Evolutionary conservation across 1,140 invertebrate genomes (phyloP), one percentile per base, ranked within the genome.

Genomic region (Carposina sasakii): DNA sequence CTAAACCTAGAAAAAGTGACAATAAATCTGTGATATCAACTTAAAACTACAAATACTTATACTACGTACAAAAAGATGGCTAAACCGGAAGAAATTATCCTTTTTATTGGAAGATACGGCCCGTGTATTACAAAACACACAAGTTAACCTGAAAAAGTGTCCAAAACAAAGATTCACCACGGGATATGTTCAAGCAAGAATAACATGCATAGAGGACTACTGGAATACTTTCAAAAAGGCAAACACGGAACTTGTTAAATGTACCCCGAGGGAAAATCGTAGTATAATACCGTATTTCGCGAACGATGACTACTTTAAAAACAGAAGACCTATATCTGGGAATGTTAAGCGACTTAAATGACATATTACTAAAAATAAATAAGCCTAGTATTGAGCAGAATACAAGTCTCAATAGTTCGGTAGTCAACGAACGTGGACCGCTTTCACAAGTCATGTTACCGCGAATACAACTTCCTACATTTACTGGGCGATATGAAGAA

Each of bases 141-240:
- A 30, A 30, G 37, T 40, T 24, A 36, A 40, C 10, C 56, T 4
- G 52, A 57, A 53, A 28, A 63, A 60, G 39, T 60, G 60, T 28
- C 44, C 57, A 6, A 63, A 63, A 15, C 24, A 51, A 19, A 20
- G 57, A 16, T 47, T 63, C 30, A 63, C 61, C 19, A 54, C 42
- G 19, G 60, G 57, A 26, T 63, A 60, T 23, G 48, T 60, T 8
- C 20, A 57, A 43, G 28, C 54, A 24, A 23, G 54, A 30, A 23
- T 63, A 13, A 39, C 52, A 51, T 31, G 20, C 10, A 49, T 59
- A 16, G 39, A 63, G 15, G 57, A 60, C 17, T 63, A 63, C 48
- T 63, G 57, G 57, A 43, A 9, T 6, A 50, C 34, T 9, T 63
- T 60, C 48, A 47, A 54, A 33, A 21, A 16, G 2, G 41, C 49